Percentiles rank a stretch among this genome's conserved stretches.
phyloP scores from a whole-genome alignment of 2,113 vertebrate species.

The Elephas maximus region DNA sequence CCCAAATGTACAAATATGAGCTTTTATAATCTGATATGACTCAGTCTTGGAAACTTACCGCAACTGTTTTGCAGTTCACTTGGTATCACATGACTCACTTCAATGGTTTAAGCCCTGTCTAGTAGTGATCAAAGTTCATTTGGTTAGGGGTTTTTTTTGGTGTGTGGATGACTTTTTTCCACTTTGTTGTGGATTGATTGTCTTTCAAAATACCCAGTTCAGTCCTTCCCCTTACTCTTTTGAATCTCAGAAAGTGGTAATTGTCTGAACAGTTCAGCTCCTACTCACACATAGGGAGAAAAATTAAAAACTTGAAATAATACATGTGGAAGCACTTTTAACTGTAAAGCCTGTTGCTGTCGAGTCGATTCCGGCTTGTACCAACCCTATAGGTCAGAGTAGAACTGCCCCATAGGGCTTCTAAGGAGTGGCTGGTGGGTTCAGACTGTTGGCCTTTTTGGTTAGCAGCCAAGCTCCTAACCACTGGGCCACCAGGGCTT shows the following conservation, averaged over 20 bases:
- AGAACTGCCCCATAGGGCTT: no score
- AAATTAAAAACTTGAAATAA: conserved; percentile 53
- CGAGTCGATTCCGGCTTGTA: no score
- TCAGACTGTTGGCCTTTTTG: no score
- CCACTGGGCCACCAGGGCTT: no score
- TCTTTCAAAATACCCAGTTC: conserved; percentile 83
- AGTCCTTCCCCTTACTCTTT: conserved; percentile 78
- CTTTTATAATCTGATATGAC: conserved; percentile 83
- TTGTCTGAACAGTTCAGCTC: conserved; percentile 50
- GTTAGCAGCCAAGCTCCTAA: no score
- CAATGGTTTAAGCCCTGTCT: conserved; percentile 81
- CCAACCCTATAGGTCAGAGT: no score
- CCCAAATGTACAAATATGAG: conserved; percentile 73
- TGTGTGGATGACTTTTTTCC: conserved; percentile 84
- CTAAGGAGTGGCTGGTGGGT: no score
- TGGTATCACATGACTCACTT: conserved; percentile 79
- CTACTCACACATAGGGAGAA: conserved; percentile 32
- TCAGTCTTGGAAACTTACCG: conserved; percentile 87
- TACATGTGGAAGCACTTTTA: conserved; percentile 45
- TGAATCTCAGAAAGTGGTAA: conserved; percentile 79
- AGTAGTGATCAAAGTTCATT: conserved; percentile 83
- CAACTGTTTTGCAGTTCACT: conserved; percentile 84
- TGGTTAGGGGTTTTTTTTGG: conserved; percentile 81
- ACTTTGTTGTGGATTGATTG: conserved; percentile 86
- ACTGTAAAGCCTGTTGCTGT: not conserved